A percentile compares a stretch with the other conserved stretches of the same genome.
phyloP scores from a whole-genome alignment of 2,113 vertebrate genomes.

The Aphyosemion australe region DNA sequence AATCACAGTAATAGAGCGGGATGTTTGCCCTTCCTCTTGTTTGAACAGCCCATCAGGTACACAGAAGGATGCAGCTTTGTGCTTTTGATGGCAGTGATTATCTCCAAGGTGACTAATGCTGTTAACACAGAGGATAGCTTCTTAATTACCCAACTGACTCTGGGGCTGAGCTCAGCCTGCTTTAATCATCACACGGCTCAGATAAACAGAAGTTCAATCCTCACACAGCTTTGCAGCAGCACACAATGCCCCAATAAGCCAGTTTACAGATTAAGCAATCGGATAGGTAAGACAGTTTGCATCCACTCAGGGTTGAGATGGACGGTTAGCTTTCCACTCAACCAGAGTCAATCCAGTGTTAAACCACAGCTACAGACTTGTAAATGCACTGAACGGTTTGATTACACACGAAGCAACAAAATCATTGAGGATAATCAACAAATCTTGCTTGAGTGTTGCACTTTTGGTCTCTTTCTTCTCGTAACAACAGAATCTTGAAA shows the following conservation, averaged over 20 bases:
- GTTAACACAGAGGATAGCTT: constrained; percentile 75
- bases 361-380: constrained; percentile 8
- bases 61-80: constrained; percentile 36
- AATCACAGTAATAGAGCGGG: constrained; percentile 2
- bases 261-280: constrained; percentile 58
- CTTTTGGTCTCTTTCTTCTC: too few relatives aligned
- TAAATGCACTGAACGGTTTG: neutral
- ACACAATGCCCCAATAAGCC: constrained; percentile 35
- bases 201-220: constrained; percentile 70
- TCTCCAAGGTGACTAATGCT: constrained; percentile 75
- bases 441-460: neutral
- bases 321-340: constrained; percentile 15
- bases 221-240: constrained; percentile 23
- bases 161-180: constrained; percentile 36
- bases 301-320: neutral
- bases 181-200: constrained; percentile 71
- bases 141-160: constrained; percentile 78
- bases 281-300: constrained; percentile 2
- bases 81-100: constrained; percentile 59
- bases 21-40: constrained; percentile 28
- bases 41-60: constrained; percentile 41
- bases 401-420: neutral
- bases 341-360: neutral
- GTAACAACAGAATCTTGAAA: too few relatives aligned
- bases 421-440: neutral